Evolutionary conservation across 2,888 invertebrate species (phyloP).

Genomic region (Neoaliturus tenellus): DNA sequence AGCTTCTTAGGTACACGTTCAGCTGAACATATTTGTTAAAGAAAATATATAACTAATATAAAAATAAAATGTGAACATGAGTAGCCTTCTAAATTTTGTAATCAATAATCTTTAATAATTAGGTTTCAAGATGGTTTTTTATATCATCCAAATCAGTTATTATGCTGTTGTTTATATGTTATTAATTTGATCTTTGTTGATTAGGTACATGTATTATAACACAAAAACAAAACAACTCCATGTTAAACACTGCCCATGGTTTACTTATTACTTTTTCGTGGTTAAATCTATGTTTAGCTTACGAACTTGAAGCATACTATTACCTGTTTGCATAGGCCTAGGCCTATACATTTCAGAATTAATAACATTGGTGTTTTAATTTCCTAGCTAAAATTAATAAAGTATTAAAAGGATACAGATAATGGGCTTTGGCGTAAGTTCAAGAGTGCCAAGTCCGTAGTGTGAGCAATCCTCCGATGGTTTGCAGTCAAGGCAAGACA

Average conservation of each 20-base stretch:
- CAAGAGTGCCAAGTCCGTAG: background rate
- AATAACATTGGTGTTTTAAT: background rate
- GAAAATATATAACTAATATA: background rate
- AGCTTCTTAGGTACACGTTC: background rate
- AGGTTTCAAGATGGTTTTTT: too few species aligned
- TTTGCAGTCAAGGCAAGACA: background rate
- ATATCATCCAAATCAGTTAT: too few species aligned
- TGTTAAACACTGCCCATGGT: too few species aligned
- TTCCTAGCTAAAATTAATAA: background rate
- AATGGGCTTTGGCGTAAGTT: background rate
- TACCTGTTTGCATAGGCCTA: background rate
- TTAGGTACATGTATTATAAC: too few species aligned
- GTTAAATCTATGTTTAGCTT: background rate
- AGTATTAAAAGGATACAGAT: conserved; percentile 9
- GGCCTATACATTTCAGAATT: background rate
- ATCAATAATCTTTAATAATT: too few species aligned
- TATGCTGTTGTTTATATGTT: too few species aligned
- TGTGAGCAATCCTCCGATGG: background rate
- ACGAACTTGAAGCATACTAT: background rate
- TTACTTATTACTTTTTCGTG: too few species aligned
- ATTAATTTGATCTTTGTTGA: too few species aligned
- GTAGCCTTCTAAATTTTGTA: too few species aligned
- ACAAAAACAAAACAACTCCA: too few species aligned
- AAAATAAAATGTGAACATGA: too few species aligned
- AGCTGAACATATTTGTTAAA: conserved; percentile 1